Evolutionary conservation across 1,140 invertebrate species (phyloP), one percentile per base, ranked within the genome.

Genomic region (Lysiphlebus fabarum): DNA sequence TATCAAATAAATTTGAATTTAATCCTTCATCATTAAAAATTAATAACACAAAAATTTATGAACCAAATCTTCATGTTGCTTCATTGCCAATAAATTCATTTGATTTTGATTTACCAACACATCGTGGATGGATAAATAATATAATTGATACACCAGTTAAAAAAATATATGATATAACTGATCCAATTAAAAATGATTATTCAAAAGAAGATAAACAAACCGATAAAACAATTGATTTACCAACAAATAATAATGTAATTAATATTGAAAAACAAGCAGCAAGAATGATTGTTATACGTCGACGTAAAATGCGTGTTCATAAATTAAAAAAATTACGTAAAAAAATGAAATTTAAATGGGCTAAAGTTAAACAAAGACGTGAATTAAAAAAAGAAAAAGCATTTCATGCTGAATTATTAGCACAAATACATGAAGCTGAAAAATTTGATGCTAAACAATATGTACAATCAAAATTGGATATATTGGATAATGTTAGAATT

Each of bases 231-330:
- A 17, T 77, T 6, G 69, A 76, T 43, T 56, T 77, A 11, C 78
- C 78, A 36, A 36, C 65, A 2, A 49, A 26, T 26, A 26, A 26
- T 26, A 26, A 4, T 4, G 2, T 14, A 34, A 62, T 62, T 54
- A 59, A 54, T 33, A 57, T 62, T 8, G 83, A 85, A 63, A 91
- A 88, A 68, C 82, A 87, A 68, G 90, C 91, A 0, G 83, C 82
- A 1, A 77, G 87, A 51, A 70, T 93, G 41, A 88, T 93, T 66
- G 85, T 88, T 0, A 93, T 93, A 47, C 83, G 92, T 43, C 81
- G 84, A 47, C 84, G 83, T 41, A 95, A 95, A 78, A 93, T 95
- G 87, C 92, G 88, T 69, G 90, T 87, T 67, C 92, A 94, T 68
- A 91, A 93, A 71, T 78, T 89, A 44, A 87, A 71, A 68, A 95